Percentiles rank a stretch among this genome's conserved stretches.
phyloP scores from a whole-genome alignment of 2,113 vertebrate genomes.

The Pelecanoides urinatrix region DNA sequence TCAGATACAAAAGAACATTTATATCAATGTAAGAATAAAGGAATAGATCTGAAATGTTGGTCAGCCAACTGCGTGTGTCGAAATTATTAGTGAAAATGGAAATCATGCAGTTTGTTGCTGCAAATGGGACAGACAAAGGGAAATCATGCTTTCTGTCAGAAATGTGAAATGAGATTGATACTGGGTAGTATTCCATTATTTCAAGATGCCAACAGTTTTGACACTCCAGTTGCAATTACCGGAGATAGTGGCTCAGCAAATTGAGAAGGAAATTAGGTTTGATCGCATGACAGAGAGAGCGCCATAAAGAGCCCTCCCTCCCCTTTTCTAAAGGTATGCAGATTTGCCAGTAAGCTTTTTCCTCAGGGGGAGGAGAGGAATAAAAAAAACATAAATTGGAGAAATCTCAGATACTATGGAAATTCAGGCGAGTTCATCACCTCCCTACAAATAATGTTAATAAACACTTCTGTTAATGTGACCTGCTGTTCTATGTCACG shows the following conservation, averaged over 20 bases:
- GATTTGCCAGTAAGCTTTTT: conserved; percentile 26
- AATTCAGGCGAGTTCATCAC: not conserved
- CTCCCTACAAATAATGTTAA: not conserved
- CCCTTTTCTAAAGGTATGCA: not conserved
- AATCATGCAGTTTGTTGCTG: conserved; percentile 20
- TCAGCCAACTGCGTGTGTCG: not conserved
- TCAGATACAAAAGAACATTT: not conserved
- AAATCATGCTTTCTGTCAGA: conserved; percentile 46
- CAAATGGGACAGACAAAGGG: conserved; percentile 38
- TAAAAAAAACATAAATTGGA: not conserved
- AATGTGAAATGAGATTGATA: conserved; percentile 47
- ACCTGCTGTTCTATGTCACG: not conserved
- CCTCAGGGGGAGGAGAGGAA: not conserved
- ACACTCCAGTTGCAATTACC: conserved; percentile 43
- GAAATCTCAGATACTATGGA: not conserved
- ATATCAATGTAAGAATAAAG: not conserved
- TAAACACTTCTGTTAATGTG: conserved; percentile 22
- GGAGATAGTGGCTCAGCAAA: conserved; percentile 40
- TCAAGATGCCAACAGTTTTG: conserved; percentile 51
- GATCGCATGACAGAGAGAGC: not conserved
- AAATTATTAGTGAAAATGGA: conserved; percentile 44
- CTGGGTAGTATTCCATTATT: conserved; percentile 32
- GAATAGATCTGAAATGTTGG: not conserved
- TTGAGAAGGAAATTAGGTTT: conserved; percentile 51
- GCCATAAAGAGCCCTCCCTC: not conserved